Evolutionary conservation across 2,113 vertebrate species (phyloP).

Genomic region (Orthonyx spaldingii): DNA sequence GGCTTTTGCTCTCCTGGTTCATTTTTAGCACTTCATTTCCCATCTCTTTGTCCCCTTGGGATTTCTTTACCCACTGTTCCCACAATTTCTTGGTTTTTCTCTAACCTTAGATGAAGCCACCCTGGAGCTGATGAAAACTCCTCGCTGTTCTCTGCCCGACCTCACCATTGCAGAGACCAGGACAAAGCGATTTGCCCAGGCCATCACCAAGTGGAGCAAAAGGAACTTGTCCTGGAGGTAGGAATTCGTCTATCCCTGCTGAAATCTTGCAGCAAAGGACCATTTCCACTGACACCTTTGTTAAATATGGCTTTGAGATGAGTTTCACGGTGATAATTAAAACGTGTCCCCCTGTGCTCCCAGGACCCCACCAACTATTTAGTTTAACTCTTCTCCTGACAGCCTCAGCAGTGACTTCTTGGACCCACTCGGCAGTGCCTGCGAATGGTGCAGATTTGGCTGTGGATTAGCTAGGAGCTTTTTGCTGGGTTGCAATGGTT

Average conservation of each 20-base stretch:
- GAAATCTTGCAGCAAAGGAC: background rate
- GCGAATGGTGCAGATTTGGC: background rate
- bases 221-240: slow-evolving; percentile 97
- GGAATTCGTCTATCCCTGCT: background rate
- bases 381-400: background rate
- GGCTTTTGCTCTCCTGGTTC: background rate
- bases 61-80: background rate
- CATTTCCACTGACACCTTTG: background rate
- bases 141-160: slow-evolving; percentile 93
- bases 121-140: slow-evolving; percentile 88
- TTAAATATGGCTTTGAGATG: background rate
- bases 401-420: background rate
- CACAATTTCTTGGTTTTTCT: background rate
- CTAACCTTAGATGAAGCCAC: slow-evolving; percentile 83
- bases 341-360: rapidly evolving
- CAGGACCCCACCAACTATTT: background rate
- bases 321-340: background rate
- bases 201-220: slow-evolving; percentile 87
- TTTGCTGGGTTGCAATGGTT: background rate
- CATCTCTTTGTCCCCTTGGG: background rate
- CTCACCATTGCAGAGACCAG: slow-evolving; percentile 59
- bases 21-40: background rate
- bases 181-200: slow-evolving; percentile 67
- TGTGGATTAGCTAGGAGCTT: background rate
- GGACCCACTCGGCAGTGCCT: rapidly evolving